Base-by-base conservation (phyloP, 1,140 invertebrate genomes). In the Olivierus martensii region DNA sequence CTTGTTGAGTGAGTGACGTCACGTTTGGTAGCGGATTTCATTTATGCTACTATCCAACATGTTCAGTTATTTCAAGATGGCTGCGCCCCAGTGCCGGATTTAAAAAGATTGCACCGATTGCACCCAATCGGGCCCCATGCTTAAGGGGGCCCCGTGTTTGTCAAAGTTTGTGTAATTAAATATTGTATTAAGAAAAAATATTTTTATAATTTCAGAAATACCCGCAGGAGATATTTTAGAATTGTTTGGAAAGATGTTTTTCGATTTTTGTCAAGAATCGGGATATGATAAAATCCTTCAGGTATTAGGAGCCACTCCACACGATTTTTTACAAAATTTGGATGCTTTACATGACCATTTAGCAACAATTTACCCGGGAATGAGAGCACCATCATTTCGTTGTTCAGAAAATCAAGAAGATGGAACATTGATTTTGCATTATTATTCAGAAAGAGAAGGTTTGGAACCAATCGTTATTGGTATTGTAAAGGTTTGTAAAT, bases 311-410 rank as follows among this genome's bases (percentile, higher is more conserved):
- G 87, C 87, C n/a, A 91, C 86, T 6, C 87, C 87, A 3, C 71
- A 87, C 49, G 88, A 92, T 71, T 93, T 93, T 67, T 72, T 93
- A 49, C 87, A 92, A 85, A 92, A 92, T 72, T 71, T 93, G 60
- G 89, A 93, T 66, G 87, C 87, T 21, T 73, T 93, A n/a, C 88
- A 93, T 66, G 88, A 92, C 67, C 89, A 93, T 68, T 73, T 93
- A 64, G 86, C 86, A 41, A 91, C 88, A 14, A 71, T 93, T 46
- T 93, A 92, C 69, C 88, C 89, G 0, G 88, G 87, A 19, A 93
- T 93, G 88, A 78, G 82, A 63, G 87, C 88, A 0, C 89, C 89
- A 0, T 91, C 87, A 2, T 93, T 93, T 70, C 76, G 88, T 5
- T 93, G 89, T 66, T 90, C 87, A 0, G 87, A 89, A 62, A 69